Evolutionary conservation across 2,113 vertebrate species (phyloP), one percentile per base, ranked within the genome.

Genomic region (Labeo catla): DNA sequence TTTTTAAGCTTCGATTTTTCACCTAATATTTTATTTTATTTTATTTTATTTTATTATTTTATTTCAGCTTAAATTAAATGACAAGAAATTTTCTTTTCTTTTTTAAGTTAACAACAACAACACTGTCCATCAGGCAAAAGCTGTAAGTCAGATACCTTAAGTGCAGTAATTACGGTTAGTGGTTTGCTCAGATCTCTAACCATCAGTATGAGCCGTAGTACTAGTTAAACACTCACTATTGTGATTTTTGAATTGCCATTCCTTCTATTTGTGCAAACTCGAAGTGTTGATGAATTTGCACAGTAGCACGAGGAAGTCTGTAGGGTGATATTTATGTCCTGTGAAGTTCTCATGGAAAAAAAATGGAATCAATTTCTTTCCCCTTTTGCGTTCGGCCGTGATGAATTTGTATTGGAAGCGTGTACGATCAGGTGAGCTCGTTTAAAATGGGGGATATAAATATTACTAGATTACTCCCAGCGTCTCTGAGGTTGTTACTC

Each of bases 401-500:
- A 70, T 52, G 21, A 8, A 83, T 81, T 34, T 49, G 61, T 70
- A 54, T 21, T 54, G 81, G 34, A 83, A 52, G 65, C 2, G 1
- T 54, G 65, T 54, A 9, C 47, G 16, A 70, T 83, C 39, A 50
- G 43, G 59, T 66, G 39, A 61, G 28, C 34, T 43, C 39, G 0
- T 81, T 81, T 45, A 63, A 81, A 81, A 15, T 0, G 12, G 43
- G 28, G 23, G 45, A 66, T 81, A 81, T 65, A 43, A 59, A 39
- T 59, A 79, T 59, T 45, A 45, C 4, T 45, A 78, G 76, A 78
- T 61, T 47, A 76, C 45, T 76, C 73, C 77, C 36, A 39, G 54
- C 36, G 39, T 45, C 77, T 80, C 77, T 81, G 13, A 80, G 57
- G 57, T 63, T 63, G 59, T 61, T 61, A 45, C 59, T 81, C 23